Evolutionary conservation across 2,888 invertebrate species (phyloP).

Genomic region (Drosophila mercatorum): DNA sequence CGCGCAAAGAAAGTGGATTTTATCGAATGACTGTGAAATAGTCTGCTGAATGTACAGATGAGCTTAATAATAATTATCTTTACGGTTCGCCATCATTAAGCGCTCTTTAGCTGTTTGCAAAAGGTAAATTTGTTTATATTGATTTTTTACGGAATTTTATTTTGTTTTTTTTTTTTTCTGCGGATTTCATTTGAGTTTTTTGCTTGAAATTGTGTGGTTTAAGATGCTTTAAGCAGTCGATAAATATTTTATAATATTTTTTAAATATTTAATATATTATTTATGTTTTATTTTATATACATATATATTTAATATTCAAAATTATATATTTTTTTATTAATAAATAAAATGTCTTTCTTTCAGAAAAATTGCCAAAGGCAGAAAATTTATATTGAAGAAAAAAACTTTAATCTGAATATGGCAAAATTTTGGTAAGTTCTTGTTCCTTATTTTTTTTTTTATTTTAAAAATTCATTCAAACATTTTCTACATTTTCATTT

Average conservation of each 20-base stretch:
- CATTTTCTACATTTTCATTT: not conserved
- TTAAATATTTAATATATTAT: too few relatives aligned
- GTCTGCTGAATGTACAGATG: not conserved
- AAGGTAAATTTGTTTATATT: not conserved
- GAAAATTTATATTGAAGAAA: too few relatives aligned
- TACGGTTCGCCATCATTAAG: not conserved
- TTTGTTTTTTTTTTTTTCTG: not conserved
- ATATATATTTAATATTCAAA: too few relatives aligned
- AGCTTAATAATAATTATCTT: conserved; percentile 9
- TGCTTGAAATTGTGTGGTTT: not conserved
- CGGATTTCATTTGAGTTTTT: not conserved
- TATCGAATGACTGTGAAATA: not conserved
- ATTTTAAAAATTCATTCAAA: not conserved
- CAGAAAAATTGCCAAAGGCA: too few relatives aligned
- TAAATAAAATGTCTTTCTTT: too few relatives aligned
- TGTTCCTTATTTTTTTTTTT: too few relatives aligned
- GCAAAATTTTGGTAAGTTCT: not conserved
- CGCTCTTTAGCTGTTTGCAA: not conserved
- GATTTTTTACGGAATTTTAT: not conserved
- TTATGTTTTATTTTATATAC: too few relatives aligned
- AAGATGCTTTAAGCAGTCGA: too few relatives aligned
- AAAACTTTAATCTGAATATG: not conserved
- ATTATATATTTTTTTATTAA: too few relatives aligned
- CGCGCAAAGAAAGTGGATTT: conserved; percentile 6
- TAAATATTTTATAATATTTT: too few relatives aligned